Base-by-base conservation (phyloP, 2,888 invertebrate genomes). In the Agrilus biguttatus region DNA sequence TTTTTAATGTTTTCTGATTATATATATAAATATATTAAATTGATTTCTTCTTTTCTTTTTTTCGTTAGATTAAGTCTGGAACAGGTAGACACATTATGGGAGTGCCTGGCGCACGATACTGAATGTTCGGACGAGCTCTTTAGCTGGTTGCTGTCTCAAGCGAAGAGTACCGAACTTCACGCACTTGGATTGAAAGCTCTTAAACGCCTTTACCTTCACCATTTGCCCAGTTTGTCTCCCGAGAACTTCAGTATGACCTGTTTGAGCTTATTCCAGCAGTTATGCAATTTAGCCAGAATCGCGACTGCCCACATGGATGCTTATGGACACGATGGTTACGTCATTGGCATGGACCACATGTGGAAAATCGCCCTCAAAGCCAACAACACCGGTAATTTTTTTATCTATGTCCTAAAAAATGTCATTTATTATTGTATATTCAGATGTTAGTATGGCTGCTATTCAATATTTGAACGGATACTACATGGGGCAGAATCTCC, bases 361-460 rank as follows among this genome's bases (percentile, higher is more conserved):
- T 95, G 93, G 92, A 87, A 87, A 64, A 91, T 95, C 47, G 93
- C 93, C 0, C 70, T 95, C 5, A 72, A 86, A 51, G 92, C 93
- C 2, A 83, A 83, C 51, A 91, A 86, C 60, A 91, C 91, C 43
- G 78, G 78, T 78, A 55, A 21, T 5, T 21, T 21, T 21, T 21
- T 21, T 2, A 5, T 21, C 33, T 39, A 28, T 21, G 2, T 6
- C 21, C 21, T 21, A 21, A 21, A 21, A 21, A 3, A 21, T 5
- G 5, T 5, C 2, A 21, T 21, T 21, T 6, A 21, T 10, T 28
- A 8, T 10, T 28, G 8, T 42, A 37, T 48, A 33, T 55, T 47
- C 56, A 66, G 92, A 93, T 60, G 93, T 95, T 2, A 91, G 91
- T 50, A 81, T 92, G 79, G 86, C 91, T 3, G 92, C 93, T 1